Evolutionary conservation across 2,888 invertebrate species (phyloP).

Genomic region (Dicyrtomina minuta): DNA sequence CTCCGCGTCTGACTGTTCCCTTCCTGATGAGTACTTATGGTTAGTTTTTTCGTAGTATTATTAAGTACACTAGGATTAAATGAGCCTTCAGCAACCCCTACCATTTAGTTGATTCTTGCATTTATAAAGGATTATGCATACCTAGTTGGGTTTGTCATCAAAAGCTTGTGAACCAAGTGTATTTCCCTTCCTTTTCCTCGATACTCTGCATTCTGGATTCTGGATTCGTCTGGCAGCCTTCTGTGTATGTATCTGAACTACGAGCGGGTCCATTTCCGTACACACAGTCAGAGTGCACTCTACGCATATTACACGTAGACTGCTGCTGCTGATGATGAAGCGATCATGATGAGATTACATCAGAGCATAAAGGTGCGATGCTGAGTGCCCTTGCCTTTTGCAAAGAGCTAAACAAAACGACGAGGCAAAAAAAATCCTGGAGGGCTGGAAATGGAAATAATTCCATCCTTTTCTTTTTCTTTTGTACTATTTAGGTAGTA

Average conservation of each 20-base stretch:
- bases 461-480: not conserved
- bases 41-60: too few species aligned
- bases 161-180: too few species aligned
- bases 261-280: not conserved
- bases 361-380: constrained; percentile 26
- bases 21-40: too few species aligned
- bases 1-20: not conserved
- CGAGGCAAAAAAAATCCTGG: constrained; percentile 1
- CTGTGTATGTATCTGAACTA: not conserved
- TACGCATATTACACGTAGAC: not conserved
- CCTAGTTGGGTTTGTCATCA: not conserved
- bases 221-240: too few species aligned
- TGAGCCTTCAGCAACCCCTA: not conserved
- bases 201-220: not conserved
- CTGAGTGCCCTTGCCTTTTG: constrained; percentile 34
- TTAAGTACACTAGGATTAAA: constrained; percentile 4
- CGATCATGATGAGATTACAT: constrained; percentile 33
- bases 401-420: constrained; percentile 29
- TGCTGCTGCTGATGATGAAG: constrained; percentile 17
- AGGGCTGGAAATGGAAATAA: constrained; percentile 10
- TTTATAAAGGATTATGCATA: not conserved
- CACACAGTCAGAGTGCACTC: not conserved
- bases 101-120: constrained; percentile 8
- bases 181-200: too few species aligned
- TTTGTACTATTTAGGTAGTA: not conserved